Conservation (phyloP, 1,140 invertebrate genomes). For the Platorchestia sp. region DNA sequence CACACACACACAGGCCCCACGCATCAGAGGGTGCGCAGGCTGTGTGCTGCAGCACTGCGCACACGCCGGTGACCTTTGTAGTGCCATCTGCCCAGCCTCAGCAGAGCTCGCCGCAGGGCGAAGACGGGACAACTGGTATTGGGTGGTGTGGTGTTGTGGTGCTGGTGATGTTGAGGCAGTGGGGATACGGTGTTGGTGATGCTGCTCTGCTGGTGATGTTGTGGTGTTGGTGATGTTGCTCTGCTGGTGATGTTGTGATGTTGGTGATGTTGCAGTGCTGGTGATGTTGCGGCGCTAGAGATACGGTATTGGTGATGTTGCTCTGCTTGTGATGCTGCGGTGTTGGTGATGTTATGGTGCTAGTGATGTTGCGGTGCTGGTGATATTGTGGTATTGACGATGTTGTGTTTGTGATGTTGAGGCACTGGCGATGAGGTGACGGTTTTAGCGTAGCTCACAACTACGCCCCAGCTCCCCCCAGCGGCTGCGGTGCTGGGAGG, state of each 20-base stretch:
- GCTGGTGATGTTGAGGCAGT: no score
- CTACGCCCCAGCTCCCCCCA: no score
- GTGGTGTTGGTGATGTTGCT: neutral
- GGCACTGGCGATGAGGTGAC: neutral
- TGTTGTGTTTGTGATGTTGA: neutral
- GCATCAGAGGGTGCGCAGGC: neutral
- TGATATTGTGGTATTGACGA: neutral
- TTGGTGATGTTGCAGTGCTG: no score
- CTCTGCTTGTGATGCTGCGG: neutral
- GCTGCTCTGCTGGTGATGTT: no score
- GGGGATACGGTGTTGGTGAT: no score
- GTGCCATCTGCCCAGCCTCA: constrained; percentile 30
- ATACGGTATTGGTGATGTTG: neutral
- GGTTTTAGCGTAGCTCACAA: neutral
- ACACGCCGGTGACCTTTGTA: constrained; percentile 34
- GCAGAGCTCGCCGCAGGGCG: neutral
- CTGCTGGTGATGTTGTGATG: no score
- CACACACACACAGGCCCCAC: neutral
- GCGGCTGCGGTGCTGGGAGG: no score
- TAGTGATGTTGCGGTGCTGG: neutral
- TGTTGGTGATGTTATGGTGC: neutral
- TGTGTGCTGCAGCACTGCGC: neutral
- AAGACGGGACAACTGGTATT: constrained; percentile 20
- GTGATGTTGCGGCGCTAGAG: no score
- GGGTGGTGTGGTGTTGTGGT: neutral